phyloP scores from a whole-genome alignment of 2,797 vertebrate species.

The Rhinophrynus dorsalis region DNA sequence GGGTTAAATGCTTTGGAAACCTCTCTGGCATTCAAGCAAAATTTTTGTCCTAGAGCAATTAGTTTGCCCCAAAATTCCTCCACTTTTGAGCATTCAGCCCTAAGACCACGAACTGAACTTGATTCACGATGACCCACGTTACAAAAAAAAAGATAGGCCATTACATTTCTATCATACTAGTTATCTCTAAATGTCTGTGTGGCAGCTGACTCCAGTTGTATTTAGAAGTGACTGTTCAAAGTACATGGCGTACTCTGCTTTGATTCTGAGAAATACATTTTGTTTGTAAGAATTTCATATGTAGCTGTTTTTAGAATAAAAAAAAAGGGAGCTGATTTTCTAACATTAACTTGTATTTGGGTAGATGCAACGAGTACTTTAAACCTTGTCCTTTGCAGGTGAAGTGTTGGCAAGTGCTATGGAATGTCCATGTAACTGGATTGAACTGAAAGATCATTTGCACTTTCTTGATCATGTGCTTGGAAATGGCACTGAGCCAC shows the following conservation, averaged over 20 bases:
- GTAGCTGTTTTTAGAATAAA: not conserved
- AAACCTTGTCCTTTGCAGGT: conserved; percentile 69
- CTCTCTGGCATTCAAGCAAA: no score
- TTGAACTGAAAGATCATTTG: conserved; percentile 60
- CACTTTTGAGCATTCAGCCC: no score
- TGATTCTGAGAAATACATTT: conserved; percentile 17
- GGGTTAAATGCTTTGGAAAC: no score
- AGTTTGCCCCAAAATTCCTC: no score
- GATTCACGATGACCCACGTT: conserved; percentile 71
- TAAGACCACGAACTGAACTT: conserved; percentile 58
- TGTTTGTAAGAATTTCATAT: not conserved
- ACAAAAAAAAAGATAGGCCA: conserved; percentile 64
- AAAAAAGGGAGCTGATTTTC: not conserved
- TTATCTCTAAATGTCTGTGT: conserved; percentile 58
- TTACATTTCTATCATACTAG: conserved; percentile 61
- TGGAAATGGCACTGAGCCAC: conserved; percentile 60
- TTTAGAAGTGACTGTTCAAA: conserved; percentile 62
- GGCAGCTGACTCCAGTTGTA: conserved; percentile 78
- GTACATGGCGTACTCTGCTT: conserved; percentile 24
- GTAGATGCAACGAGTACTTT: conserved; percentile 56
- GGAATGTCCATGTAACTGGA: conserved; percentile 62
- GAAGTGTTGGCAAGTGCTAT: conserved; percentile 59
- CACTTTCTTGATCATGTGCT: conserved; percentile 70
- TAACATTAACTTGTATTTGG: not conserved
- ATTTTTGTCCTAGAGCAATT: no score